Base-by-base conservation (phyloP, 2,113 vertebrate genomes). In the Mobula birostris region DNA sequence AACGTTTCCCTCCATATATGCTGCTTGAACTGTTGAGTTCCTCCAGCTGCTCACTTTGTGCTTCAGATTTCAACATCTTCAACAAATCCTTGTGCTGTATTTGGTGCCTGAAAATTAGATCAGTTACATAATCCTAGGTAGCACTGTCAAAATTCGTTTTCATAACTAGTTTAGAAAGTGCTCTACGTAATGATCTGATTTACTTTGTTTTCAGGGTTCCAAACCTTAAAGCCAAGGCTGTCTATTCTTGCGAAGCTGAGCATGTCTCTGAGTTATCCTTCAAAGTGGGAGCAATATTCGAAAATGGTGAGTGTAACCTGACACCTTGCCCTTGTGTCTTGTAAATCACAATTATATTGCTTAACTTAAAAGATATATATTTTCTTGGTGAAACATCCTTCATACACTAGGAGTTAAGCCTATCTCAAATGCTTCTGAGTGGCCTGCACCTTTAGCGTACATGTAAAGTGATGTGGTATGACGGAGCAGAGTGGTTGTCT, bases 191-290 rank as follows among this genome's bases (percentile, higher is more conserved):
- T 36, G 58, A 78, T n/a, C n/a, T 21, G 32, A 29, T 68, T 83
- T 36, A 82, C 96, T 97, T 74, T 74, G 15, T 74, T 97, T 97
- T 95, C 97, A 99, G 98, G 70, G 36, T 97, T 95, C 95, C 95
- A 96, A 95, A 95, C 95, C 97, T 97, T 96, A 99, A 98, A 97
- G 98, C 99, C 95, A 98, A 97, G 95, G 99, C 99, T 0, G 98
- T 99, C 95, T 99, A 98, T 96, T 98, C 98, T 0, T 99, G 99
- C 91, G 98, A 99, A 95, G 99, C 98, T 90, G 99, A 99, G 94
- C 98, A 99, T 95, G 98, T 98, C 96, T 98, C 98, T 0, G 99
- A 99, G 96, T 96, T 99, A 95, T 99, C 99, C 94, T 99, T 99
- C 97, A 97, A 98, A 96, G 98, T 97, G 95, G 99, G 98, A 95